Evolutionary conservation across 2,113 vertebrate species (phyloP), one percentile per base, ranked within the genome.

Genomic region (Pimephales promelas): DNA sequence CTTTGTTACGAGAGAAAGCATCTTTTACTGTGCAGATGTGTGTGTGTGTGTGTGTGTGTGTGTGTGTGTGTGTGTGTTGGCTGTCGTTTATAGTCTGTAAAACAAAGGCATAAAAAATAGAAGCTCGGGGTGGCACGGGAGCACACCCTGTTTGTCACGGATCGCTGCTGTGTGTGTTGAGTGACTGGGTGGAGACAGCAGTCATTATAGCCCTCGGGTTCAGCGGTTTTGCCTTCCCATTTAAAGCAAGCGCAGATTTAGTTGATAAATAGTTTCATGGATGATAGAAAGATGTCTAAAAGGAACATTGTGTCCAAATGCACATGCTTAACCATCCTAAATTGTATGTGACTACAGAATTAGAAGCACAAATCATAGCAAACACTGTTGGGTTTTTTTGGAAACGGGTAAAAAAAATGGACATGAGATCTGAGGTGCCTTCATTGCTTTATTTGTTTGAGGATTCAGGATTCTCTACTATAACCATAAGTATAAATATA

Each of bases 1-100:
- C 86, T 92, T 83, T 74, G 85, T 88, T 90, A 84, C 57, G 16
- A 80, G 83, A 92, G 85, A 91, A 82, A 90, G 61, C 84, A 82
- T 85, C 81, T 84, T 87, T 86, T 59, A 85, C 66, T 85, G 73
- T 87, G 89, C 76, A 81, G 70, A 81, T 82, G 76, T 76, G 45
- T 72, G 54, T 61, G 31, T 54, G 7, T 40, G 36, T 36, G 34
- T 34, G 34, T 34, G 34, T 34, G 34, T 34, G 36, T 40, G 36
- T 40, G 36, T 40, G 36, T 40, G 34, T 82, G 75, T 76, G 45
- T 72, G 83, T 47, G 85, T 84, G 54, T 7, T 70, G 26, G 43
- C 20, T 73, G 24, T 45, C 66, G 22, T 49, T 79, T 47, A 71
- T 80, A 66, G 79, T 66, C 18, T 52, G 62, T 66, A 24, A 70